A percentile compares a stretch with the other conserved stretches of the same genome.
phyloP scores from a whole-genome alignment of 2,797 vertebrate species.

The Myiothlypis chrysogaster region DNA sequence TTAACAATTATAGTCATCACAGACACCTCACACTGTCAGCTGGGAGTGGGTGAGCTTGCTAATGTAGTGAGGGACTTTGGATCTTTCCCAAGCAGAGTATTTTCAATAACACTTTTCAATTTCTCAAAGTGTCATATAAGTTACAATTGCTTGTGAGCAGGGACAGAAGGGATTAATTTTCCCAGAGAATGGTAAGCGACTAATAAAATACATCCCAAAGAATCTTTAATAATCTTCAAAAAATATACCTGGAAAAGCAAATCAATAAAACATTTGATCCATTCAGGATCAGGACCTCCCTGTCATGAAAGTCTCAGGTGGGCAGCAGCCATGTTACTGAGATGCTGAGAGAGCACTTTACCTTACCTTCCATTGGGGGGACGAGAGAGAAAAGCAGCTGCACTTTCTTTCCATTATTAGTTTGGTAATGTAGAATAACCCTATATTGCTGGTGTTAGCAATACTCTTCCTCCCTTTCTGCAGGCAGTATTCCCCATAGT shows the following conservation, averaged over 20 bases:
- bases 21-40: not conserved
- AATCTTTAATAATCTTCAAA: not conserved
- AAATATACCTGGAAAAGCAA: not conserved
- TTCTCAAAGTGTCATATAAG: not conserved
- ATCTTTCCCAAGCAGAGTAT: not conserved
- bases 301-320: not conserved
- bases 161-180: not conserved
- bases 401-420: not conserved
- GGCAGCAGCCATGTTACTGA: not conserved
- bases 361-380: not conserved
- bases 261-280: conserved; percentile 6
- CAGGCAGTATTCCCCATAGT: fast-evolving
- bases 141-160: not conserved
- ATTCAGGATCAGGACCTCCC: not conserved
- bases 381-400: not conserved
- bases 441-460: not conserved
- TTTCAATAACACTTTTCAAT: not conserved
- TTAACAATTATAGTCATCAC: not conserved
- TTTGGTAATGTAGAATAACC: not conserved
- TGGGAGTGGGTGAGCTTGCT: not conserved
- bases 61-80: not conserved
- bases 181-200: not conserved
- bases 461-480: not conserved
- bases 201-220: not conserved
- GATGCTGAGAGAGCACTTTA: not conserved